These are phyloP conservation scores for Falcunculus frontatus DNA, from an alignment of 2,113 vertebrate genomes.

Conservation along the genomic window DNA sequence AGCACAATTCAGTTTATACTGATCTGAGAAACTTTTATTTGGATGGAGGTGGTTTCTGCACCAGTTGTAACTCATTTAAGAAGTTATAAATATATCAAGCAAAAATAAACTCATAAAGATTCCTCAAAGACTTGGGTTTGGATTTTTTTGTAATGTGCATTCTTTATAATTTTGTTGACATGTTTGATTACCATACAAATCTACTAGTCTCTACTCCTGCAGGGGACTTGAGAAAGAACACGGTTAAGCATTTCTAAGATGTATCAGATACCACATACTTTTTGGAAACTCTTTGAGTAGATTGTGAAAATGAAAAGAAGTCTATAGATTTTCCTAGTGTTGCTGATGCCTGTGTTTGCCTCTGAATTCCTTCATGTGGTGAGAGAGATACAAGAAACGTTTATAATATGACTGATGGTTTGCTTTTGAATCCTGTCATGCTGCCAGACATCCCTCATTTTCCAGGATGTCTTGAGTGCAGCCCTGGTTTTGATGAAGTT, in stretches of 20 bases:
- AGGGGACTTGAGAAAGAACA: not conserved
- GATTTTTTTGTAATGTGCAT: not conserved
- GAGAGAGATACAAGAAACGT: not conserved
- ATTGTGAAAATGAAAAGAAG: not conserved
- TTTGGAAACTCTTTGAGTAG: not conserved
- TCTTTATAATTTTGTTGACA: not conserved
- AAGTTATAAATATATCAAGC: not conserved
- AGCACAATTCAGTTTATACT: not conserved
- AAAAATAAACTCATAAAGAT: not conserved
- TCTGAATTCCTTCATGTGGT: not conserved
- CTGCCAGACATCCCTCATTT: not conserved
- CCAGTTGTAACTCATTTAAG: not conserved
- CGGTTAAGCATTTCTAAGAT: not conserved
- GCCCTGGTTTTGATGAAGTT: not conserved
- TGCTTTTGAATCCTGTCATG: not conserved
- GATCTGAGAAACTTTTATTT: not conserved
- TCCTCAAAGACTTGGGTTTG: not conserved
- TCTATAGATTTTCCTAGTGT: not conserved
- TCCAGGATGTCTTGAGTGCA: not conserved
- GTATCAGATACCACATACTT: rapidly evolving
- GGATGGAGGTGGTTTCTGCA: not conserved
- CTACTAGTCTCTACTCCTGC: not conserved
- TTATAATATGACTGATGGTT: not conserved
- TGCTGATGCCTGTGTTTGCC: not conserved
- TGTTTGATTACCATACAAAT: not conserved